A percentile compares a stretch with the other conserved stretches of the same genome.
Conservation (phyloP, 2,888 invertebrate species). For the Xanthia icteritia region DNA sequence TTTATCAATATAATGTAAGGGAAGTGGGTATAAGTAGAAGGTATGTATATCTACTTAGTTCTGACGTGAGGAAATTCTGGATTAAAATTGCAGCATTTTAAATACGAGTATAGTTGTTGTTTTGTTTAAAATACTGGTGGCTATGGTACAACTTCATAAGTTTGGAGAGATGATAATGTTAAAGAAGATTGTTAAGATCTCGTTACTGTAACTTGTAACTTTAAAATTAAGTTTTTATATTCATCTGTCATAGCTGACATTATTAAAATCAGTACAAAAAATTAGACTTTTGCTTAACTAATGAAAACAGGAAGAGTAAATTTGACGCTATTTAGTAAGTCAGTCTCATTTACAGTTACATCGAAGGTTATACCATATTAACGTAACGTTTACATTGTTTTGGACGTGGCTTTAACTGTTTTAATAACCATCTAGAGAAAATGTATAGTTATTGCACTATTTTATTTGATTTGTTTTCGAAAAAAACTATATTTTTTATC, state of each 20-base stretch:
- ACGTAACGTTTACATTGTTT: slow-evolving; percentile 59
- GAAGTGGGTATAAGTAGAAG: slow-evolving; percentile 46
- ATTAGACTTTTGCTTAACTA: not conserved
- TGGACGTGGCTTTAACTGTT: slow-evolving; percentile 49
- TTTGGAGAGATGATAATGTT: not conserved
- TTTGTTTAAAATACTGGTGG: not conserved
- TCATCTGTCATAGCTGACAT: not conserved
- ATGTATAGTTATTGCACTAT: slow-evolving; percentile 48
- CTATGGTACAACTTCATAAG: too few relatives aligned
- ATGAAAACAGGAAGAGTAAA: slow-evolving; percentile 30
- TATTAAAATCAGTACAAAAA: slow-evolving; percentile 10
- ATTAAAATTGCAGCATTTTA: slow-evolving; percentile 16
- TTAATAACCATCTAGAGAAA: slow-evolving; percentile 35
- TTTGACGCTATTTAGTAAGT: slow-evolving; percentile 37
- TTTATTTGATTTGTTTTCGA: slow-evolving; percentile 41
- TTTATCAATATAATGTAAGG: slow-evolving; percentile 65
- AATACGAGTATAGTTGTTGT: not conserved
- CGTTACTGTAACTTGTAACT: not conserved
- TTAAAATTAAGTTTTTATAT: not conserved
- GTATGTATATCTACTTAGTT: slow-evolving; percentile 10
- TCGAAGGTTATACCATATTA: slow-evolving; percentile 44
- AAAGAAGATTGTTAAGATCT: not conserved
- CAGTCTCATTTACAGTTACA: slow-evolving; percentile 23
- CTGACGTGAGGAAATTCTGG: slow-evolving; percentile 20
- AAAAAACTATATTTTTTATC: slow-evolving; percentile 27